A percentile compares a stretch with the other conserved stretches of the same genome.
Evolutionary conservation across 92 coral and sea anemone species (phyloP).

Genomic region (Galaxea fascicularis): DNA sequence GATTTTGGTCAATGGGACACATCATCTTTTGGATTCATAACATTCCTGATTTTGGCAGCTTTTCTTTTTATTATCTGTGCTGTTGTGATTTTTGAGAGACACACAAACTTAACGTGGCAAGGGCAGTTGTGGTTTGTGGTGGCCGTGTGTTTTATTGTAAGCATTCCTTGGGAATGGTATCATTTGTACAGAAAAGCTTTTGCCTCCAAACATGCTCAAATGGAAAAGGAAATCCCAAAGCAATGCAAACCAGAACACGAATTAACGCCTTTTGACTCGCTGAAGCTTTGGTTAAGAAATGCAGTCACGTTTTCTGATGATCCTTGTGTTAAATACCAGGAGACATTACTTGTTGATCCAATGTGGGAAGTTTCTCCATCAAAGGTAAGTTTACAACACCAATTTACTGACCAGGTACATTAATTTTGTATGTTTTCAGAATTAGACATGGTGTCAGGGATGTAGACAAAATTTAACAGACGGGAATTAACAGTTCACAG

Average conservation of each 20-base stretch:
- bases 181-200: conserved; percentile 84
- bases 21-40: conserved; percentile 24
- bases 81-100: conserved; percentile 71
- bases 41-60: conserved; percentile 39
- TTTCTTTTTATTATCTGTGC: conserved; percentile 30
- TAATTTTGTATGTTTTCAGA: too few relatives aligned
- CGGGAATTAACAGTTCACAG: too few relatives aligned
- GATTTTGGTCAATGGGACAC: conserved; percentile 17
- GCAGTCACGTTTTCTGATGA: conserved; percentile 71
- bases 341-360: conserved; percentile 92
- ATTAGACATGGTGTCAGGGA: too few relatives aligned
- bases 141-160: conserved; percentile 65
- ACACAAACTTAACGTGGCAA: conserved; percentile 68
- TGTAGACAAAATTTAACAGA: too few relatives aligned
- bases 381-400: conserved; percentile 61
- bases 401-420: neutral
- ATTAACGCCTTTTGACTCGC: conserved; percentile 66
- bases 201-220: conserved; percentile 86
- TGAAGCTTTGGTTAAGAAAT: conserved; percentile 73
- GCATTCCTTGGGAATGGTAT: conserved; percentile 99
- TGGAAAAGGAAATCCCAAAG: conserved; percentile 71
- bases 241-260: conserved; percentile 80
- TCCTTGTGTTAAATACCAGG: conserved; percentile 84
- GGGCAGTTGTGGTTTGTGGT: conserved; percentile 74
- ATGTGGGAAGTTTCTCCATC: conserved; percentile 96